Base-by-base conservation (phyloP, 2,888 invertebrate species). In the Agrochola macilenta region DNA sequence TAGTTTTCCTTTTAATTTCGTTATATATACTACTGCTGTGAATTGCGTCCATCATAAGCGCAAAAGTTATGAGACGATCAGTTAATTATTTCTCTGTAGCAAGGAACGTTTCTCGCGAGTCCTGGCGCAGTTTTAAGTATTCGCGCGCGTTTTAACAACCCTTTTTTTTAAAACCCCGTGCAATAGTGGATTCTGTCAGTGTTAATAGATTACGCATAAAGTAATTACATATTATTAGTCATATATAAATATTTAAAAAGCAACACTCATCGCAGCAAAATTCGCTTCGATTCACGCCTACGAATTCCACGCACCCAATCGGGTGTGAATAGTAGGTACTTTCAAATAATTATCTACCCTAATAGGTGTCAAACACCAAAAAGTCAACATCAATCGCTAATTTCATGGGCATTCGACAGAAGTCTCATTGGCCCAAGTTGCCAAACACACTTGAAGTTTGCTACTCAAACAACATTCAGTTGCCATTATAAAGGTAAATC, bases 401-500 rank as follows among this genome's bases (percentile, higher is more conserved):
- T 46, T 70, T 58, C 54, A 71, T 17, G 65, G 71, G 57, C 52
- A 58, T 68, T 69, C 72, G 35, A 69, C 74, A 64, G 74, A 84
- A 77, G 72, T 76, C 69, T 82, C 76, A 82, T 81, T 81, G 78
- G 64, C 72, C 57, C 57, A 74, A 84, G 79, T 68, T 72, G 69
- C 69, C 65, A 76, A 84, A 78, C 74, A 82, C 75, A 83, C 85
- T 76, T 76, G n/a, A 87, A 89, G 84, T 88, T 89, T 80, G 75
- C 84, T 79, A 82, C 77, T 82, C 83, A 88, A 89, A 88, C 87
- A 86, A 85, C 78, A 84, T 87, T 89, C 76, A 52, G 79, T 69
- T 81, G 73, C 80, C 84, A 88, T 84, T 88, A 87, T 74, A 82
- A 82, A 78, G 76, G 76, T 83, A 87, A 90, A 88, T 88, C 87